Base-by-base conservation (phyloP, 1,140 invertebrate genomes). In the Venturia canescens region DNA sequence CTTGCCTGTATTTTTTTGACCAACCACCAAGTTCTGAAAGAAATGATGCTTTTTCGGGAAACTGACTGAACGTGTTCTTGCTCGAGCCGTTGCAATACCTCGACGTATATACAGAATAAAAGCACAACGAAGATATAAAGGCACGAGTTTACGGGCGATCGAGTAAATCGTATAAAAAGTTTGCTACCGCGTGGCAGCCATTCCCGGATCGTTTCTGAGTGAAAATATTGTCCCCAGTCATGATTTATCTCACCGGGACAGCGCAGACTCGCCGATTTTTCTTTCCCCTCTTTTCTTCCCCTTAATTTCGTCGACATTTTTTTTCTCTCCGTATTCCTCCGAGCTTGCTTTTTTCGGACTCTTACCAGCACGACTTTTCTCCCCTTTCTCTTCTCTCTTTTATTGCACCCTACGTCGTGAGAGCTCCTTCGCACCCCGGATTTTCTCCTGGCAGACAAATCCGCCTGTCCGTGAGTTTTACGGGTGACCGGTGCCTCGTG, bases 371-470 rank as follows among this genome's bases (percentile, higher is more conserved):
- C n/a, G 48, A 71, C 1, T 27, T 60, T 29, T 23, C 38, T 63
- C n/a, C n/a, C n/a, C n/a, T n/a, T n/a, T n/a, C n/a, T n/a, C n/a
- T n/a, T n/a, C n/a, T n/a, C n/a, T 53, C 66, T 77, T 79, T 60
- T 34, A 60, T 71, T 53, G 57, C 63, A 53, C 69, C n/a, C 21
- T 38, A 26, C 79, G 44, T 70, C 48, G 38, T 72, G 38, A 72
- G 78, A 78, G 66, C 72, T 29, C 29, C 63, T 71, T 57, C 34
- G 66, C 66, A 80, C 69, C 71, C 72, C 79, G 84, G 87, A 86
- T 88, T 87, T 87, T 83, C 83, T 83, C 82, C 78, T 79, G 70
- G 80, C 82, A 83, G 83, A 85, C 86, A 86, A 88, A 87, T 88
- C 84, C 84, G 81, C 80, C 84, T 86, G 86, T 85, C 83, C 71